These are phyloP conservation scores for Myotis brandtii DNA, from an alignment of 2,113 vertebrate species.

Conservation along the genomic window DNA sequence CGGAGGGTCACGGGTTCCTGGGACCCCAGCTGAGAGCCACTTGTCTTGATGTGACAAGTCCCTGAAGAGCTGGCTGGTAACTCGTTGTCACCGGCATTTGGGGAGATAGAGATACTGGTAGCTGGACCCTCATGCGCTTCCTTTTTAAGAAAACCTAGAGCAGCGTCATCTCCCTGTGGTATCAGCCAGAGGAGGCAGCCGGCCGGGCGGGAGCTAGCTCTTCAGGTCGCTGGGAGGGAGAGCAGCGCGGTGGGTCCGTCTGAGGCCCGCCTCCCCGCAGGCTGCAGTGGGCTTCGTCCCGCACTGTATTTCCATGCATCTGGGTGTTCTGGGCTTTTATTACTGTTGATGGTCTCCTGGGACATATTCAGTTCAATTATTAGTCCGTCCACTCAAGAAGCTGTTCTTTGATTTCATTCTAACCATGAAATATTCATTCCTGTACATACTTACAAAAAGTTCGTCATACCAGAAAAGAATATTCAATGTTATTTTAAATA, in stretches of 20 bases:
- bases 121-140: too few species aligned
- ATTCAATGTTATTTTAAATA: conserved; percentile 48
- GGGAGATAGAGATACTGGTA: not conserved
- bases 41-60: not conserved
- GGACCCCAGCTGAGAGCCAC: not conserved
- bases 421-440: conserved; percentile 3
- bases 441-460: conserved; percentile 13
- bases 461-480: conserved; percentile 28
- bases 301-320: not conserved
- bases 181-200: too few species aligned
- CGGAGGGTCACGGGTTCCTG: not conserved
- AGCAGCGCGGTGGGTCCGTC: not conserved
- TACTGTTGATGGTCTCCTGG: not conserved
- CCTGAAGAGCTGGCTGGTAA: not conserved
- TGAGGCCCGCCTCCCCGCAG: not conserved
- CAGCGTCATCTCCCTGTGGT: not conserved
- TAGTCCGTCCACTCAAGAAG: not conserved
- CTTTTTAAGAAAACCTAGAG: not conserved
- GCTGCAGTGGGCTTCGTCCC: not conserved
- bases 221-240: not conserved
- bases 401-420: conserved; percentile 9
- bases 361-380: not conserved
- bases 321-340: not conserved
- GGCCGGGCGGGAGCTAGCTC: too few species aligned
- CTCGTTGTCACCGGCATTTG: not conserved